Base-by-base conservation (phyloP, 2,797 vertebrate species). In the Mus minutoides region DNA sequence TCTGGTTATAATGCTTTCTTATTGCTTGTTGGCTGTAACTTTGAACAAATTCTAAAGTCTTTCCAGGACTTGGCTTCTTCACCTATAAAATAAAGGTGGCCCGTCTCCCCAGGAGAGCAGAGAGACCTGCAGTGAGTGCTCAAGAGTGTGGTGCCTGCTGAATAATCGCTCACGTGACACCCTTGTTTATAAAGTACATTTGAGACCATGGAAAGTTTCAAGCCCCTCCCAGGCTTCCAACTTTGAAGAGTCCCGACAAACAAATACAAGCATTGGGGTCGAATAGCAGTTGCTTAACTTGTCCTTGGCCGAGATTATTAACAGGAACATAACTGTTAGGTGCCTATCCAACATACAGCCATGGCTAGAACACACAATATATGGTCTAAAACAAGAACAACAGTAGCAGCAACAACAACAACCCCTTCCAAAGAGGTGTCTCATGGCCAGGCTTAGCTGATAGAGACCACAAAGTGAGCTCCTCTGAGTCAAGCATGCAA, bases 141-240 rank as follows among this genome's bases (percentile, higher is more conserved):
- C 40, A 16, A 16, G 1, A 69, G n/a, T 19, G 37, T 14, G 16
- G 3, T 3, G 8, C 60, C 91, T 90, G 34, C 19, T 73, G 19
- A 90, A 40, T 3, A 4, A 76, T 40, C 49, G 62, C 31, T 64
- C 64, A 6, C 0, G 26, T 82, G 95, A 92, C 88, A 91, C 22
- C 56, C 19, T 56, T 43, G 22, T 69, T 54, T 89, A 14, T 58
- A 24, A 95, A 94, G 56, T 40, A 71, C 34, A 52, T 73, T 77
- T 85, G 58, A 96, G 92, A 86, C 77, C 49, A 31, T 56, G 90
- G 95, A 97, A 96, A 97, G 93, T 96, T 96, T 89, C 90, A 95
- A 78, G 83, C 80, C 56, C 83, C 62, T 77, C 75, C 71, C 71
- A 87, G 62, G 64, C 78, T 79, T 95, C 84, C 87, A 91, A 91